Percentiles rank a stretch among this genome's conserved stretches.
Conservation (phyloP, 2,888 invertebrate genomes). For the Pristionchus exspectatus region DNA sequence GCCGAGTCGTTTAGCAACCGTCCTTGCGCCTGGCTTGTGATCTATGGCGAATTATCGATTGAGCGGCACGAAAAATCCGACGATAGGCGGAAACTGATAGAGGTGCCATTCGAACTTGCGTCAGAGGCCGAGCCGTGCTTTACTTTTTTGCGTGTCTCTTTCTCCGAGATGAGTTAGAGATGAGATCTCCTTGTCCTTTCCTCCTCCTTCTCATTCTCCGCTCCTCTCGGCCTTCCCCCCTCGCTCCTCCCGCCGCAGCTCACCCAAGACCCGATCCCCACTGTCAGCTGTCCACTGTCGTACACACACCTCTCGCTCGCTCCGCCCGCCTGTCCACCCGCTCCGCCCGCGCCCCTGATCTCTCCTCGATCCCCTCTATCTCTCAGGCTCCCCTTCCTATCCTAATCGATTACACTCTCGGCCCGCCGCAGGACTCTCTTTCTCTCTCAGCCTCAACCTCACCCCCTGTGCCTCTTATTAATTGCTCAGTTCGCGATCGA, state of each 20-base stretch:
- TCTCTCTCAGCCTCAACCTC: slow-evolving; percentile 9
- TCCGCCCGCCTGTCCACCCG: not conserved
- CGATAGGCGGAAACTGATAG: not conserved
- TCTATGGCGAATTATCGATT: not conserved
- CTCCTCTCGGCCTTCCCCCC: not conserved
- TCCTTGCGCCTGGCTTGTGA: not conserved
- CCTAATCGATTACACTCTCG: slow-evolving; percentile 50
- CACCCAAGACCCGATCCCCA: slow-evolving; percentile 1
- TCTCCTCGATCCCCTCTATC: slow-evolving; percentile 15
- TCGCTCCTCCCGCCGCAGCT: not conserved
- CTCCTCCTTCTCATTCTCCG: not conserved
- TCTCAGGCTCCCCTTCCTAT: not conserved
- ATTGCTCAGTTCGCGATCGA: slow-evolving; percentile 28
- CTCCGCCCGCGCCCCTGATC: not conserved
- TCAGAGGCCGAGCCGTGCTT: not conserved
- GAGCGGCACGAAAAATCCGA: not conserved
- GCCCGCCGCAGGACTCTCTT: slow-evolving; percentile 8
- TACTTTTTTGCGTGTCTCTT: not conserved
- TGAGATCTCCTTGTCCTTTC: slow-evolving; percentile 14
- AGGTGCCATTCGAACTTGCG: slow-evolving; percentile 11
- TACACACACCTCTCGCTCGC: not conserved
- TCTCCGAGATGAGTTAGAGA: not conserved
- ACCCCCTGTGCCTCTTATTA: not conserved
- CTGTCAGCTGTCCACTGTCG: slow-evolving; percentile 43
- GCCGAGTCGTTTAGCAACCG: slow-evolving; percentile 1